A percentile compares a stretch with the other conserved stretches of the same genome.
Evolutionary conservation across 2,797 vertebrate genomes (phyloP).

Genomic region (Danio jaintianensis): DNA sequence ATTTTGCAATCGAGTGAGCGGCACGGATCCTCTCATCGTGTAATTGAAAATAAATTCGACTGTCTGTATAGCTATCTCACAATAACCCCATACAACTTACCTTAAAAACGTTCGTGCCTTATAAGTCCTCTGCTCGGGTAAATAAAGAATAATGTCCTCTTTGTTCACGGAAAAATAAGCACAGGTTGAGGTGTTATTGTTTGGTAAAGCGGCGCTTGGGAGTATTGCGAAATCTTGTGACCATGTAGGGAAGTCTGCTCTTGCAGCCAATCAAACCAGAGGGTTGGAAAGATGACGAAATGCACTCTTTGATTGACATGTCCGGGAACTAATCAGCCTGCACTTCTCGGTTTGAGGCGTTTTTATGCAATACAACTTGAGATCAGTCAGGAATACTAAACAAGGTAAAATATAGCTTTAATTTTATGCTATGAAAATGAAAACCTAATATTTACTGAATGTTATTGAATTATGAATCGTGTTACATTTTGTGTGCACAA

Average conservation of each 20-base stretch:
- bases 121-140: slow-evolving; percentile 49
- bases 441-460: neutral
- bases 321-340: slow-evolving; percentile 56
- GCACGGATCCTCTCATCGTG: slow-evolving; percentile 40
- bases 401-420: neutral
- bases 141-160: slow-evolving; percentile 32
- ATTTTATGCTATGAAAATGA: no score
- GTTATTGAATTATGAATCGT: neutral
- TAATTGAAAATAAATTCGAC: slow-evolving; percentile 49
- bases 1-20: slow-evolving; percentile 43
- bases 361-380: slow-evolving; percentile 67
- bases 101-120: slow-evolving; percentile 58
- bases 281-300: slow-evolving; percentile 70
- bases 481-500: no score
- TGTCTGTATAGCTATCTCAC: neutral
- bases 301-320: slow-evolving; percentile 58
- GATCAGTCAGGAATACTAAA: slow-evolving; percentile 54
- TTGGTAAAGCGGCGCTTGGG: slow-evolving; percentile 71
- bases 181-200: slow-evolving; percentile 77
- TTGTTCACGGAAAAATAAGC: slow-evolving; percentile 57
- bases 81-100: slow-evolving; percentile 62
- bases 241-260: slow-evolving; percentile 78
- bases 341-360: slow-evolving; percentile 49
- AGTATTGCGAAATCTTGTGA: slow-evolving; percentile 83
- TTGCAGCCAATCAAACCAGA: slow-evolving; percentile 68